These are phyloP conservation scores for Apamea epomidion DNA, from an alignment of 2,888 invertebrate species.

Conservation along the genomic window DNA sequence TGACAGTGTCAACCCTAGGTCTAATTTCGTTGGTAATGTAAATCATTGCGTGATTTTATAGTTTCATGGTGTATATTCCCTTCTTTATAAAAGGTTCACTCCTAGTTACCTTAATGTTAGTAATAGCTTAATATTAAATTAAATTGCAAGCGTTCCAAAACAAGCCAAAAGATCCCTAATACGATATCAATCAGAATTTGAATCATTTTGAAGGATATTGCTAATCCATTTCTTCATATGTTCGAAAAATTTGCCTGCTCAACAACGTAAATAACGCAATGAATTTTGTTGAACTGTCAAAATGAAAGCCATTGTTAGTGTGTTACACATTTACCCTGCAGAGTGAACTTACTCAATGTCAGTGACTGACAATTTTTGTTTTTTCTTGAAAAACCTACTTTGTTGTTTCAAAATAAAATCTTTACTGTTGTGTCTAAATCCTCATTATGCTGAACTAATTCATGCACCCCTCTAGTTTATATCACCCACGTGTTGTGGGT, in stretches of 20 bases:
- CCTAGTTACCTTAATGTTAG: neutral
- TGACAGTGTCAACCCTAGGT: constrained; percentile 54
- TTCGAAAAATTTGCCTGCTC: no score
- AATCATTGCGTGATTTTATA: constrained; percentile 61
- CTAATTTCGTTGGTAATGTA: constrained; percentile 59
- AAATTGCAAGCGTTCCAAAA: neutral
- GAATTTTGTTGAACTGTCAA: no score
- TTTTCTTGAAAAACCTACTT: no score
- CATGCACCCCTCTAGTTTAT: neutral
- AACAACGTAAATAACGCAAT: no score
- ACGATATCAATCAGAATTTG: no score
- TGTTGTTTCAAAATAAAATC: neutral
- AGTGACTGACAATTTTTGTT: neutral
- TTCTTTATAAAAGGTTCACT: constrained; percentile 6
- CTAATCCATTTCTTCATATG: no score
- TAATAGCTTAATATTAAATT: neutral
- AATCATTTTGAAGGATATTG: no score
- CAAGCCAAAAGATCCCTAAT: neutral
- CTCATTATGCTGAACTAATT: neutral
- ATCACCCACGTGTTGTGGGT: neutral
- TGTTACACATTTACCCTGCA: no score
- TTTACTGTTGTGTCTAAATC: no score
- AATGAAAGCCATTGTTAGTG: no score
- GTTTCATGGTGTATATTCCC: constrained; percentile 27
- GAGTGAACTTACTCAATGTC: neutral